Base-by-base conservation (phyloP, 2,113 vertebrate species). In the Ia io region DNA sequence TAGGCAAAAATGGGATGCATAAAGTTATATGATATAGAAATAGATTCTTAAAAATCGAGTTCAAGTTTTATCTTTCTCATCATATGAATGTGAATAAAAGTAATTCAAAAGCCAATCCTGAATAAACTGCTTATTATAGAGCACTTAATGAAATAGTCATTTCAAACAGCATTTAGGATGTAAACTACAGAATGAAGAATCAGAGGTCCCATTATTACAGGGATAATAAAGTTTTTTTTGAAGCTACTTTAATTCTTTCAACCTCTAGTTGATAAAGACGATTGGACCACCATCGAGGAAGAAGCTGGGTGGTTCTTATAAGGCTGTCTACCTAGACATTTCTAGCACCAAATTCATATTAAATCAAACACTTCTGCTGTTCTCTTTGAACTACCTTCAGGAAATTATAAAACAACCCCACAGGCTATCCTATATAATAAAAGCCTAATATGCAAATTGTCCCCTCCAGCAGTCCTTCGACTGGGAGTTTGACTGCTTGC, bases 41-140 rank as follows among this genome's bases (percentile, higher is more conserved):
- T 44, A 78, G 56, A 80, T 77, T 73, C 61, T 88, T 94, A 77
- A 91, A 92, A 85, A 79, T 82, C 61, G 65, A 84, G 69, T 91
- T 80, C 91, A 88, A 63, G 82, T 90, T 87, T 93, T 94, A 94
- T 86, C 90, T 84, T 94, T 74, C 37, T 94, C 30, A 93, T 93
- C 80, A 35, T 47, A 65, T 70, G 42, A 91, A 84, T 49, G 82
- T 88, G 51, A 93, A 91, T 91, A 79, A 84, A 96, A 96, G 94
- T 63, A 70, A 69, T 79, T 88, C 73, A 53, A 80, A 95, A 32
- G 6, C 40, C 94, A 80, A 87, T 78, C 95, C 63, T 83, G 67
- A 86, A 86, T 49, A 93, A 96, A 91, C 74, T 77, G 73, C 35
- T 95, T 95, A 70, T 61, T 30, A 25, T 35, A 30, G 28, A 47